Percentiles rank a stretch among this genome's conserved stretches.
phyloP scores from a whole-genome alignment of 2,113 vertebrate species.

The Leucosticte australis region DNA sequence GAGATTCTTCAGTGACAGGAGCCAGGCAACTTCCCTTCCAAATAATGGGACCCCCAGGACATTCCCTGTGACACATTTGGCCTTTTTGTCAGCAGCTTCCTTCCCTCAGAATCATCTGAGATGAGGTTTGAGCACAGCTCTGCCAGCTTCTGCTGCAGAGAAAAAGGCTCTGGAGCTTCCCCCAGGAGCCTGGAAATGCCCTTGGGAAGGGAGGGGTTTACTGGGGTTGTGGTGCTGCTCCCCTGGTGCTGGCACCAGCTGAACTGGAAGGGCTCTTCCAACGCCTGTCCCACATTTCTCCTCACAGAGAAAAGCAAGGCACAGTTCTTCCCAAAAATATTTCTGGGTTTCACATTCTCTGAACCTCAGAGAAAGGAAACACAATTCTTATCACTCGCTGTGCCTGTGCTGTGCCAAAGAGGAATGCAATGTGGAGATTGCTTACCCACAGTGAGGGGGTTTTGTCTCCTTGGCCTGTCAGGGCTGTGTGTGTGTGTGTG shows the following conservation, averaged over 20 bases:
- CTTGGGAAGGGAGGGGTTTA: background rate
- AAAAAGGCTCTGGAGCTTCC: background rate
- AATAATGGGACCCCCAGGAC: background rate
- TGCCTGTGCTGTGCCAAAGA: too few species aligned
- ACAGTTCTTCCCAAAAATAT: too few species aligned
- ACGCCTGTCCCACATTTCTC: rapidly evolving
- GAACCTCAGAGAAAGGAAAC: too few species aligned
- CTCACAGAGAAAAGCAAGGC: too few species aligned
- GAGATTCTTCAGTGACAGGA: slow-evolving; percentile 33
- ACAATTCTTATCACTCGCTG: too few species aligned
- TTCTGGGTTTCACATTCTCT: too few species aligned
- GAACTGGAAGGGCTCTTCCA: background rate
- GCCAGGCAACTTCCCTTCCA: background rate
- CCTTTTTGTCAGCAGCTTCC: background rate
- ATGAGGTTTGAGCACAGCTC: background rate
- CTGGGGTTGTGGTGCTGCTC: background rate
- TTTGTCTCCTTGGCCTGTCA: too few species aligned
- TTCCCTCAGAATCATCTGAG: background rate
- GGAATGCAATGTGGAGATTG: too few species aligned
- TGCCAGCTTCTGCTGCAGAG: background rate
- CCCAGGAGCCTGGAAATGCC: background rate
- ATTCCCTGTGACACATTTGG: background rate
- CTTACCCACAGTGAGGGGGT: too few species aligned
- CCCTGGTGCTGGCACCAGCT: rapidly evolving
- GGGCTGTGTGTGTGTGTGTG: too few species aligned